Conservation (phyloP, 2,888 invertebrate species). For the Ophonus ardosiacus region DNA sequence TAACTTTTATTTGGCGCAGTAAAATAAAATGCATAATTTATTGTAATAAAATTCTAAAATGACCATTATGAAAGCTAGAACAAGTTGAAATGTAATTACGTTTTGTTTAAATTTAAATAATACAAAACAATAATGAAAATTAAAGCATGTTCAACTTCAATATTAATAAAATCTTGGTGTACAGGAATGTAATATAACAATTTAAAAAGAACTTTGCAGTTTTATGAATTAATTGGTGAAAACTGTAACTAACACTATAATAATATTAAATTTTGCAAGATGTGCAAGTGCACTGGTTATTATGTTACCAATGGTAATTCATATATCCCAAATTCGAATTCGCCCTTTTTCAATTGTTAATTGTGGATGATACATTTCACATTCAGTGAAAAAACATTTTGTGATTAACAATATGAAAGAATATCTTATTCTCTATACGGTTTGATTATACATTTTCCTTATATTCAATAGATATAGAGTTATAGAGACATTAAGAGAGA, state of each 20-base stretch:
- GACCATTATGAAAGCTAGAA: background rate
- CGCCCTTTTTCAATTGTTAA: too few species aligned
- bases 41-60: conserved; percentile 45
- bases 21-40: conserved; percentile 45
- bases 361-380: too few species aligned
- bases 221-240: background rate
- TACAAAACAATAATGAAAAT: background rate
- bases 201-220: background rate
- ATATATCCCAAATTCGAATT: too few species aligned
- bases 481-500: too few species aligned
- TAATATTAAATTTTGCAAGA: too few species aligned
- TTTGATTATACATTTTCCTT: too few species aligned
- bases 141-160: background rate
- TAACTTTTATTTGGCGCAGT: conserved; percentile 28
- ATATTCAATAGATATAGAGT: too few species aligned
- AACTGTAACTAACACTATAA: background rate
- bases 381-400: too few species aligned
- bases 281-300: too few species aligned
- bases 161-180: background rate
- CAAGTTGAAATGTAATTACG: conserved; percentile 25
- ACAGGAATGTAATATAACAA: background rate
- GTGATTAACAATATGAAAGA: too few species aligned
- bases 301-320: too few species aligned
- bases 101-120: conserved; percentile 11
- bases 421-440: too few species aligned